Evolutionary conservation across 1,140 invertebrate genomes (phyloP), one percentile per base, ranked within the genome.

Genomic region (Calosoma granatense): DNA sequence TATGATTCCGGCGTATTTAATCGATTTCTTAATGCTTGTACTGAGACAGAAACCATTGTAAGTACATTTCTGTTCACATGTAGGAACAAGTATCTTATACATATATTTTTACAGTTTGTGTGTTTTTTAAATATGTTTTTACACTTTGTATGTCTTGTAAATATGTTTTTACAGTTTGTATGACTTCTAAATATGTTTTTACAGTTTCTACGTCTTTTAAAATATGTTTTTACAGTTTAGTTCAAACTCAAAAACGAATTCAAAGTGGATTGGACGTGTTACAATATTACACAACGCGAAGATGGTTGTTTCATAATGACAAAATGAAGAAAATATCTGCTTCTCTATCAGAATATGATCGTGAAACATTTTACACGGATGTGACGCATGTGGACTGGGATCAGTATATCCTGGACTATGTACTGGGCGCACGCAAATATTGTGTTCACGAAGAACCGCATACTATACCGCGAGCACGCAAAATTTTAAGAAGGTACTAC

Each of bases 281-380:
- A 0, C 84, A 92, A 63, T 94, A 90, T 70, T 96, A 94, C 67
- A 94, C 90, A 2, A 89, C 83, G 1, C 84, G 87, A 65, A 76
- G 87, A 63, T 95, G 91, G 91, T 74, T 78, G 43, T 95, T 94
- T 69, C 74, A 70, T 41, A 90, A 88, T 59, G 82, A 88, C 2
- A 84, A 84, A 54, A 77, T 90, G 58, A 71, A 73, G 59, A 67
- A 82, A 60, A 65, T 96, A 14, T 74, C 78, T 36, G 62, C 76
- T 1, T 71, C 70, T 23, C 64, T 96, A 59, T 73, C 81, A 67
- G 65, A 74, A 51, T 68, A 73, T 15, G 85, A 87, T 64, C 71
- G 75, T 59, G 67, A 69, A 41, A 65, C 62, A 9, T 86, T 85
- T 61, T 78, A 76, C 59, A 78, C 79, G 66, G 76, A 83, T 59